Conservation (phyloP, 2,797 vertebrate species). For the Eupleurogrammus muticus region DNA sequence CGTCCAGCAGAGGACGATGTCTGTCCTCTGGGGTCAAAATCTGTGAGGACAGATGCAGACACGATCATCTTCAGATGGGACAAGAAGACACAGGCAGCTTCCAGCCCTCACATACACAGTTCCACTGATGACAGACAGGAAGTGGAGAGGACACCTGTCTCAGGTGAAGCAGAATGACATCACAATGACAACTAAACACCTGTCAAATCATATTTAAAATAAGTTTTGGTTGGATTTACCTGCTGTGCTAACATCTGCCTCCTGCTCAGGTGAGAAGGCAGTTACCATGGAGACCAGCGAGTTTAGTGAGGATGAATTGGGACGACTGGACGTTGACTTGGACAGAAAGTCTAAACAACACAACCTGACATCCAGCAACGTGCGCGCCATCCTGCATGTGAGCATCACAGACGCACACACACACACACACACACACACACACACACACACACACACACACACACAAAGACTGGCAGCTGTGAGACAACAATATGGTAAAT, state of each 20-base stretch:
- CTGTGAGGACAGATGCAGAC: neutral
- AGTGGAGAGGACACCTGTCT: slow-evolving; percentile 2
- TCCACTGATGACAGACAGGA: neutral
- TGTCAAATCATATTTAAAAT: neutral
- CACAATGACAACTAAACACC: neutral
- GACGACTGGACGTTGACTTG: slow-evolving; percentile 89
- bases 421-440: neutral
- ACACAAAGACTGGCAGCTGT: neutral
- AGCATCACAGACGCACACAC: slow-evolving; percentile 59
- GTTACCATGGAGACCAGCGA: slow-evolving; percentile 70
- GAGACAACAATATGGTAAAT: too few species aligned
- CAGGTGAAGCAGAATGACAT: slow-evolving; percentile 18
- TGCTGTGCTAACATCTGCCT: neutral
- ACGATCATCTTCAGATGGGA: neutral
- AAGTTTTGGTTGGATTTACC: neutral
- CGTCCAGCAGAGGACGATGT: slow-evolving; percentile 11
- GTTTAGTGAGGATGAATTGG: slow-evolving; percentile 81
- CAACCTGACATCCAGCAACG: slow-evolving; percentile 92
- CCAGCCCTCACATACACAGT: neutral
- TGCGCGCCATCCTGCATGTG: slow-evolving; percentile 94
- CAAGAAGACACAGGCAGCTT: neutral
- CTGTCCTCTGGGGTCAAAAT: slow-evolving; percentile 42
- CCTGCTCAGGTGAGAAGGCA: slow-evolving; percentile 50
- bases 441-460: neutral
- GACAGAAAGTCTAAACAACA: slow-evolving; percentile 92